Base-by-base conservation (phyloP, 2,797 vertebrate genomes). In the Scyliorhinus canicula region DNA sequence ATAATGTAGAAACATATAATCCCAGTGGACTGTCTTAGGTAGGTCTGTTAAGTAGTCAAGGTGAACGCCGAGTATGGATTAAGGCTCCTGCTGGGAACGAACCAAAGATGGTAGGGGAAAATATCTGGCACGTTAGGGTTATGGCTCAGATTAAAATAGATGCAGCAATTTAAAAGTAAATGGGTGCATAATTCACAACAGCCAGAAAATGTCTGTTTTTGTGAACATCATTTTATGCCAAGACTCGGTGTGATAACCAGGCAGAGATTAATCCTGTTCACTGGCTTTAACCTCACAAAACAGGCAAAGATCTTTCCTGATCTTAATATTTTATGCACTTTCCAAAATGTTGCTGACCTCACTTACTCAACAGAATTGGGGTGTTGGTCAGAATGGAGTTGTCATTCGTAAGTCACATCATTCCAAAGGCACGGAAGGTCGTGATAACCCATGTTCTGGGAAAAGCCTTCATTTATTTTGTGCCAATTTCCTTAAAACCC, bases 1-100 rank as follows among this genome's bases (percentile, higher is more conserved):
- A 4, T 63, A 90, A 63, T 57, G 19, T 63, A 31, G 86, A 90
- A 91, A 28, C n/a, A 40, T 63, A 91, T 60, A 91, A 44, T 21
- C 88, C n/a, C 60, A 65, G 65, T 65, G 60, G 21, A 91, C 63
- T 40, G 24, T 63, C 88, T 91, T 44, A 65, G 57, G 60, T 91
- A 91, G n/a, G n/a, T 91, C n/a, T 91, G 8, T 40, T 65, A 40
- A 91, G 60, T 24, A 91, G 21, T 65, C 88, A 91, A 91, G 57
- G n/a, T 91, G 35, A 91, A 65, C n/a, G 65, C 57, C 24, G 8
- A 65, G n/a, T 65, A 65, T 65, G n/a, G 60, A 65, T 65, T 44
- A 65, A 91, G n/a, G 35, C 1, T 40, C 7, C 12, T 7, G 55
- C 19, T 90, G 35, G 57, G 55, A 40, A 19, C 60, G 65, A 40